Conservation (phyloP, 2,797 vertebrate species). For the Myripristis murdjan region DNA sequence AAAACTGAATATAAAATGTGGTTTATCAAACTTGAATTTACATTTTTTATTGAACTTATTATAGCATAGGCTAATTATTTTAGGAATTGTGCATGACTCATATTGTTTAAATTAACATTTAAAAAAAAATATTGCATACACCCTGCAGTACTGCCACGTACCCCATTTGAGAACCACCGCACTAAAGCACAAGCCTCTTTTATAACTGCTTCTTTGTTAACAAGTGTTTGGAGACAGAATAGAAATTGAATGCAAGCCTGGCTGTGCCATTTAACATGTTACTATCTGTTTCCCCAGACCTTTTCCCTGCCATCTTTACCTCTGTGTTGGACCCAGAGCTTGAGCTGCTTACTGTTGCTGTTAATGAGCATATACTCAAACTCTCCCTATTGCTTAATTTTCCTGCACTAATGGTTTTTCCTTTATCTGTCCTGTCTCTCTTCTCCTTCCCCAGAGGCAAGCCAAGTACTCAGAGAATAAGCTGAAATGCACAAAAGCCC, state of each 20-base stretch:
- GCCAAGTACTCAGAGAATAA: constrained; percentile 99
- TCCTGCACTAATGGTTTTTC: constrained; percentile 38
- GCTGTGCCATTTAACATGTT: constrained; percentile 30
- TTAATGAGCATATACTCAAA: constrained; percentile 28
- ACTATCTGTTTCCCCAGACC: constrained; percentile 28
- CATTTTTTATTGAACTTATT: too few relatives aligned
- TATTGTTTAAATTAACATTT: too few relatives aligned
- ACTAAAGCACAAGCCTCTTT: background rate
- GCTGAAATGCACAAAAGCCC: constrained; percentile 98
- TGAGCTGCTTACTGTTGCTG: constrained; percentile 18
- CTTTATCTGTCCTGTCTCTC: constrained; percentile 53
- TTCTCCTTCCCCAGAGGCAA: constrained; percentile 90
- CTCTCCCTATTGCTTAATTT: constrained; percentile 30
- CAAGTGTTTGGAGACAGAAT: constrained; percentile 15
- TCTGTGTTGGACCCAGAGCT: constrained; percentile 43
- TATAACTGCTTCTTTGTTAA: constrained; percentile 16
- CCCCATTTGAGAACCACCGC: too few relatives aligned
- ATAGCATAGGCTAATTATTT: too few relatives aligned
- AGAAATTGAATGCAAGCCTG: constrained; percentile 31
- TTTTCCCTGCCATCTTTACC: constrained; percentile 13
- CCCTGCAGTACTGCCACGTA: too few relatives aligned
- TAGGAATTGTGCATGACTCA: too few relatives aligned
- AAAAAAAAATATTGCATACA: too few relatives aligned
- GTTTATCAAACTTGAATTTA: too few relatives aligned
- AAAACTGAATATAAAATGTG: too few relatives aligned